These are phyloP conservation scores for Troides helena DNA, from an alignment of 2,888 invertebrate genomes.

Conservation along the genomic window DNA sequence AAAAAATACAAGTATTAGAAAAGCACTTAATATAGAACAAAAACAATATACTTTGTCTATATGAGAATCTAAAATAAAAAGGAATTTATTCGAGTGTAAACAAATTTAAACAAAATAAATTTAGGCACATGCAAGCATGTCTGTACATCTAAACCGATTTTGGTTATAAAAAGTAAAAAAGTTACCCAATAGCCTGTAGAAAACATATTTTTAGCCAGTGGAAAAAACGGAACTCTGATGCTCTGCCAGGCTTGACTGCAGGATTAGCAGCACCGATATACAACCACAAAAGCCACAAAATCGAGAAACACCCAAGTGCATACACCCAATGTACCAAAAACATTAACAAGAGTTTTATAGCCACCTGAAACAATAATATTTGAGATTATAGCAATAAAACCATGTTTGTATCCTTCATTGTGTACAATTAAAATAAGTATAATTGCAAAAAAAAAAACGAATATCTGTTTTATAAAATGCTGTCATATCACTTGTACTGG, in stretches of 20 bases:
- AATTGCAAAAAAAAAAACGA: not conserved
- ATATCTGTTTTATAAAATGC: too few species aligned
- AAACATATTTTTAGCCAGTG: slow-evolving; percentile 87
- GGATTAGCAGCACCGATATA: slow-evolving; percentile 98
- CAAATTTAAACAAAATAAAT: not conserved
- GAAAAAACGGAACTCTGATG: slow-evolving; percentile 90
- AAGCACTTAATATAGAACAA: too few species aligned
- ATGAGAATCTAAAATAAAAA: not conserved
- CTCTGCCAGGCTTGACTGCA: slow-evolving; percentile 95
- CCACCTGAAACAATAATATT: slow-evolving; percentile 81
- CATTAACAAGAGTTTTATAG: slow-evolving; percentile 93
- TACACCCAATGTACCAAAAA: slow-evolving; percentile 96
- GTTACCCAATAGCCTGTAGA: slow-evolving; percentile 88
- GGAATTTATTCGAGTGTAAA: not conserved
- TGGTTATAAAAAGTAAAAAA: slow-evolving; percentile 7
- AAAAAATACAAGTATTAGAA: too few species aligned
- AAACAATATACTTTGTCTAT: too few species aligned
- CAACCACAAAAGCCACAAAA: slow-evolving; percentile 92
- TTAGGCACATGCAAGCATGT: too few species aligned
- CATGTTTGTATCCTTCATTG: not conserved
- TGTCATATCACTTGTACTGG: too few species aligned
- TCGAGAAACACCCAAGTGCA: slow-evolving; percentile 89
- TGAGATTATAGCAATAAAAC: not conserved
- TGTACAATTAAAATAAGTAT: too few species aligned
- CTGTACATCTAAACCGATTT: not conserved